Conservation (phyloP, 1,140 invertebrate species). For the Atta cephalotes region DNA sequence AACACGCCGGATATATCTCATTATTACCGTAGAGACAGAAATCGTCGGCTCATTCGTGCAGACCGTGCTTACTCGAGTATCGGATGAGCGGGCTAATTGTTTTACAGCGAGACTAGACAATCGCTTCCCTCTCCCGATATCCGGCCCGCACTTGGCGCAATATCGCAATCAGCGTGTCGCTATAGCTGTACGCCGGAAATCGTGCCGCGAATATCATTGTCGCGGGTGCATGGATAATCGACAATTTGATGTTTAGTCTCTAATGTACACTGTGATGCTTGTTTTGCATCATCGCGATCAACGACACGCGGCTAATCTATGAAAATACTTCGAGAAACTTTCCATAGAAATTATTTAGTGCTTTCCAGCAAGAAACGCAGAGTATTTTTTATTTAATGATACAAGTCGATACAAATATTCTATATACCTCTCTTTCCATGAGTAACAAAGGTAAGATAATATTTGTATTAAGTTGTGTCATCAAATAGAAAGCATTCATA, state of each 20-base stretch:
- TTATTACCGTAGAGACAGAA: slow-evolving; percentile 3
- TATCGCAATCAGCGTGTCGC: slow-evolving; percentile 26
- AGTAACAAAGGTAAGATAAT: no score
- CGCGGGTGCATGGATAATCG: slow-evolving; percentile 24
- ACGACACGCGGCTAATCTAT: not conserved
- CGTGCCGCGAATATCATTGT: slow-evolving; percentile 37
- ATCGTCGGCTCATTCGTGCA: not conserved
- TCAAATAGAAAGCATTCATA: no score
- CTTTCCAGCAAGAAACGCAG: no score
- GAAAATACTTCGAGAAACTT: not conserved
- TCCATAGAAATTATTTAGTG: not conserved
- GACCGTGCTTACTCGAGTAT: not conserved
- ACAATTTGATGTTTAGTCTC: not conserved
- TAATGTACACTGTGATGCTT: not conserved
- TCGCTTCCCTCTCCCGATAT: not conserved
- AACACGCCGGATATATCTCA: slow-evolving; percentile 27
- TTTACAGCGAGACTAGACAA: slow-evolving; percentile 14
- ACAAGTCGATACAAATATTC: no score
- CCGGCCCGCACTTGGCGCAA: slow-evolving; percentile 6
- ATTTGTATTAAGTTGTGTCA: no score
- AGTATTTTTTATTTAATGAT: no score
- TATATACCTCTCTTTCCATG: no score
- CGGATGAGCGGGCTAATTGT: slow-evolving; percentile 34
- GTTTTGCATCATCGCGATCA: not conserved
- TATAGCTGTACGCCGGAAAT: slow-evolving; percentile 26